phyloP scores from a whole-genome alignment of 2,888 invertebrate genomes.

The Orthosia cruda region DNA sequence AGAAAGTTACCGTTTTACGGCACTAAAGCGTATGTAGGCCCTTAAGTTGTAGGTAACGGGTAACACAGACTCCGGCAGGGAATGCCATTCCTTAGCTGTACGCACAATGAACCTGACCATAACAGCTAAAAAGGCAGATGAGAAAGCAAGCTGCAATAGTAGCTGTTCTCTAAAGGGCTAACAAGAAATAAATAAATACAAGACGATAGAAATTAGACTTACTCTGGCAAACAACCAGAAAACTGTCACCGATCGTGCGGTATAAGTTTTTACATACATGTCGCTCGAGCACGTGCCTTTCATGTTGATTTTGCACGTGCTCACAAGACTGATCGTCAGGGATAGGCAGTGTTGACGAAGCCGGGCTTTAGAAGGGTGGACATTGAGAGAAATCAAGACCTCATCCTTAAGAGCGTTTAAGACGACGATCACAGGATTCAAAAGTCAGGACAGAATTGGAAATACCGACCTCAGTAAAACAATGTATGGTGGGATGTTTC shows the following conservation, averaged over 20 bases:
- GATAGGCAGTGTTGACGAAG: constrained; percentile 18
- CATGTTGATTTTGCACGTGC: constrained; percentile 12
- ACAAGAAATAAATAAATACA: constrained; percentile 18
- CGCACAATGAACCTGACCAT: background rate
- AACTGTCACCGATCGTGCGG: constrained; percentile 30
- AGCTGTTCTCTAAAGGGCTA: background rate
- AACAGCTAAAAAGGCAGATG: background rate
- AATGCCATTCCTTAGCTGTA: background rate
- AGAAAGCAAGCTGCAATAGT: background rate
- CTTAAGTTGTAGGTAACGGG: too few relatives aligned
- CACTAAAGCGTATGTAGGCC: too few relatives aligned
- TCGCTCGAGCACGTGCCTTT: constrained; percentile 28
- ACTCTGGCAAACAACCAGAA: constrained; percentile 40
- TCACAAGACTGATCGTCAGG: background rate
- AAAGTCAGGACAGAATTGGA: too few relatives aligned
- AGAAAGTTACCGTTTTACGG: too few relatives aligned
- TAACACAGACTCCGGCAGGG: background rate
- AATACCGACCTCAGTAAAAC: too few relatives aligned
- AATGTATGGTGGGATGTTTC: too few relatives aligned
- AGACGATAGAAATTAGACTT: constrained; percentile 44
- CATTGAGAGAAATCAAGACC: background rate
- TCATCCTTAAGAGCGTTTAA: background rate
- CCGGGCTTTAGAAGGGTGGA: background rate
- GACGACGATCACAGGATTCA: too few relatives aligned
- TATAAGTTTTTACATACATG: constrained; percentile 33